phyloP scores from a whole-genome alignment of 2,888 invertebrate genomes.

The Agriopis marginaria region DNA sequence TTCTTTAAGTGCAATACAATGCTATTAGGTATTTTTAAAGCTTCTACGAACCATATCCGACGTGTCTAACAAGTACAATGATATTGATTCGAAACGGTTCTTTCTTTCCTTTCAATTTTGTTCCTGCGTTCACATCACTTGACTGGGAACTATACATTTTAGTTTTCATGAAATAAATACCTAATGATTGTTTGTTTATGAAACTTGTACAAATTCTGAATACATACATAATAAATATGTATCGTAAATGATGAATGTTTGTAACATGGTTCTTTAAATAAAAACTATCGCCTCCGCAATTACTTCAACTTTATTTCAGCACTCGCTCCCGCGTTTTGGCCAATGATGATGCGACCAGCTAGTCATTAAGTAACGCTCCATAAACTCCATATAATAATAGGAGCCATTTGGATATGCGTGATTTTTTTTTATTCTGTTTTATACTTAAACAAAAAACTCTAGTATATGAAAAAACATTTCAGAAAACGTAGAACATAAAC shows the following conservation, averaged over 20 bases:
- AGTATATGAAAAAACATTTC: background rate
- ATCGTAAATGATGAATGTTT: too few species aligned
- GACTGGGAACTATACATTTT: background rate
- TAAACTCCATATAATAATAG: too few species aligned
- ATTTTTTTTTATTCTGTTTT: too few species aligned
- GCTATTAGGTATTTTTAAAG: slow-evolving; percentile 48
- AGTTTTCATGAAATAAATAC: background rate
- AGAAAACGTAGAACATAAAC: background rate
- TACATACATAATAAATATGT: background rate
- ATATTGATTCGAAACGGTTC: slow-evolving; percentile 16
- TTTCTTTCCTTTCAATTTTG: background rate
- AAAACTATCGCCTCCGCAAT: background rate
- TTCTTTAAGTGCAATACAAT: slow-evolving; percentile 51
- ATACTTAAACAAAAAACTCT: too few species aligned
- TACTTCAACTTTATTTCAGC: background rate
- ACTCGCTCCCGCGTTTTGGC: background rate
- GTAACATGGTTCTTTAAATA: too few species aligned
- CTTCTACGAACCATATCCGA: slow-evolving; percentile 49
- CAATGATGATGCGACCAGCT: too few species aligned
- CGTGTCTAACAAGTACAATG: slow-evolving; percentile 37
- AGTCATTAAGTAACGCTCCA: too few species aligned
- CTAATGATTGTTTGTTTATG: background rate
- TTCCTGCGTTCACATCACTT: background rate
- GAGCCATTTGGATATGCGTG: too few species aligned
- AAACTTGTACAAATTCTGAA: background rate